Evolutionary conservation across 2,888 invertebrate species (phyloP), one percentile per base, ranked within the genome.

Genomic region (Macaria notata): DNA sequence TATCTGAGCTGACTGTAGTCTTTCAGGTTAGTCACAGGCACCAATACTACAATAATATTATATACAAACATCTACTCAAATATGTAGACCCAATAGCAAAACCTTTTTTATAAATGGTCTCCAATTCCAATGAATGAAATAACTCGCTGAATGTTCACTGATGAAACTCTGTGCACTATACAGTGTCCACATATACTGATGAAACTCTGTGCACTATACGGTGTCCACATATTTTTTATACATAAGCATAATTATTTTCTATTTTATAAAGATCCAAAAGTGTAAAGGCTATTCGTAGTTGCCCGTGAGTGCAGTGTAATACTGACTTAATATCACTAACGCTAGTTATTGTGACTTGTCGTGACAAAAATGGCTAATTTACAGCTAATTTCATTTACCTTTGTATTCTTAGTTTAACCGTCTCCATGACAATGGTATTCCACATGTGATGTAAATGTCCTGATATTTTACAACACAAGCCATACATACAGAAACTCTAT

Each of bases 281-380:
- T 61, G 61, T 57, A 55, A 56, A 60, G 54, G 50, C 53, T 50
- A 57, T 45, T 45, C 9, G 49, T 56, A 60, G 48, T 52, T 66
- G 62, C 56, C 63, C 68, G 67, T 47, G 55, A 65, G 81, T 50
- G 50, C 77, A 63, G 68, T 72, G 77, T 78, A 77, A 79, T 78
- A 81, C 81, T 78, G 77, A 70, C 61, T 58, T 69, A 68, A 56
- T 68, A 53, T 53, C 29, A 36, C 54, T 63, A 62, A 61, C 50
- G 62, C 73, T 78, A 78, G 56, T 75, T 76, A 78, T 77, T 75
- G 75, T 78, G 72, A 72, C 64, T 65, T 56, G 66, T 63, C 70
- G 70, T 72, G 65, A 73, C 71, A 69, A 65, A 76, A 74, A 71
- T 64, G 55, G 78, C 77, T 75, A 77, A 75, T 73, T 70, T 78